Percentiles rank a stretch among this genome's conserved stretches.
Conservation (phyloP, 2,797 vertebrate genomes). For the Karalla daura region DNA sequence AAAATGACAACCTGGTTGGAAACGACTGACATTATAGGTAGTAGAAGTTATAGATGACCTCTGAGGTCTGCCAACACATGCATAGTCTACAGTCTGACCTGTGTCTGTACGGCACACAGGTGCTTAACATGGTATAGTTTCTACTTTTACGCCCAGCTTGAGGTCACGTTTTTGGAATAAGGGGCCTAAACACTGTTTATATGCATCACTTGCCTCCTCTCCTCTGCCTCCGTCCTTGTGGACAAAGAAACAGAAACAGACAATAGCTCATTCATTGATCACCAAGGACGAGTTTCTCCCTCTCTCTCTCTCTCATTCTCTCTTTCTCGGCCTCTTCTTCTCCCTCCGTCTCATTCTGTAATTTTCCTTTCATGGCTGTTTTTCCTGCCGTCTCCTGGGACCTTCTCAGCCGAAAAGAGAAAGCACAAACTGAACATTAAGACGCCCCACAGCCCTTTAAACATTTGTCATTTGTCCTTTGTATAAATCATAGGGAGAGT, state of each 20-base stretch:
- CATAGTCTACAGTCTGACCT: not conserved
- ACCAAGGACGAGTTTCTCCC: slow-evolving; percentile 74
- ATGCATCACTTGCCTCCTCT: slow-evolving; percentile 49
- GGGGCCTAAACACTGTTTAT: slow-evolving; percentile 33
- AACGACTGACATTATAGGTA: not conserved
- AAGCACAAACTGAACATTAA: slow-evolving; percentile 74
- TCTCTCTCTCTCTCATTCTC: slow-evolving; percentile 43
- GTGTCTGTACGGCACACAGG: not conserved
- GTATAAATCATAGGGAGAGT: slow-evolving; percentile 72
- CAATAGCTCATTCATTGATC: slow-evolving; percentile 72
- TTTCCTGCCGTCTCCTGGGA: slow-evolving; percentile 73
- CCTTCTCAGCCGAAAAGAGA: slow-evolving; percentile 66
- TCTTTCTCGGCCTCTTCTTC: slow-evolving; percentile 40
- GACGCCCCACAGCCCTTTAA: slow-evolving; percentile 77
- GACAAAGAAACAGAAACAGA: slow-evolving; percentile 72
- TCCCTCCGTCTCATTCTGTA: slow-evolving; percentile 59
- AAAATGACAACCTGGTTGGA: not conserved
- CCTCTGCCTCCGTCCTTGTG: slow-evolving; percentile 71
- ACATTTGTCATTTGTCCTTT: slow-evolving; percentile 81
- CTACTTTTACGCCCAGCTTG: slow-evolving; percentile 2
- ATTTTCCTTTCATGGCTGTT: slow-evolving; percentile 73
- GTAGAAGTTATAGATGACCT: too few species aligned
- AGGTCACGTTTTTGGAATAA: slow-evolving; percentile 21
- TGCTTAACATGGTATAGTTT: not conserved
- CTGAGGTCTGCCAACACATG: not conserved